phyloP scores from a whole-genome alignment of 1,140 invertebrate genomes.

The Polyergus mexicanus region DNA sequence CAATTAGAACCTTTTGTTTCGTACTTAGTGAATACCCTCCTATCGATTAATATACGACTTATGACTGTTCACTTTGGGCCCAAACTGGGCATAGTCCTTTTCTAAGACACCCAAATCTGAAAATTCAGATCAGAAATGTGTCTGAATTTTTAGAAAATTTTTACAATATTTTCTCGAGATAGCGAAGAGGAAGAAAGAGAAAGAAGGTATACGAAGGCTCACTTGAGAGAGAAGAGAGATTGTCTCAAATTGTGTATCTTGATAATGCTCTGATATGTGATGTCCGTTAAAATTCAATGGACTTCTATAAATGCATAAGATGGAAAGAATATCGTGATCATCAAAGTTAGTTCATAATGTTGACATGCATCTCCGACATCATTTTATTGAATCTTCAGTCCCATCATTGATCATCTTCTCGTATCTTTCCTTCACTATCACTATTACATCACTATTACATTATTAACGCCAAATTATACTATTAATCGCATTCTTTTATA shows the following conservation, averaged over 20 bases:
- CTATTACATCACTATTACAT: not conserved
- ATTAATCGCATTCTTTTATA: slow-evolving; percentile 9
- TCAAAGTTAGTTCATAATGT: slow-evolving; percentile 43
- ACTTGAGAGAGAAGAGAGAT: not conserved
- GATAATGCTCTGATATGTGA: not conserved
- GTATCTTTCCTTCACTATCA: not conserved
- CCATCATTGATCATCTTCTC: slow-evolving; percentile 36
- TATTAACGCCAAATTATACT: not conserved
- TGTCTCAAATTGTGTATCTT: not conserved
- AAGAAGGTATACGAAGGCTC: not conserved
- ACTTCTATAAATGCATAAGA: not conserved
- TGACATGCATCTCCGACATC: slow-evolving; percentile 33
- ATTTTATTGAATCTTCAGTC: slow-evolving; percentile 51
- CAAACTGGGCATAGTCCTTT: no score
- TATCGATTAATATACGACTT: no score
- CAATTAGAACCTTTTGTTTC: no score
- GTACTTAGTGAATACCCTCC: no score
- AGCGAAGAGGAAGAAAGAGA: not conserved
- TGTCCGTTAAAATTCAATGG: not conserved
- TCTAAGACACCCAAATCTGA: no score
- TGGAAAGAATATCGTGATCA: not conserved
- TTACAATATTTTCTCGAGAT: not conserved
- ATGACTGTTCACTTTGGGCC: no score
- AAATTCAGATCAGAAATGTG: no score
- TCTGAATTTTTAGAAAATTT: no score